Evolutionary conservation across 1,140 invertebrate species (phyloP), one percentile per base, ranked within the genome.

Genomic region (Dreissena polymorpha): DNA sequence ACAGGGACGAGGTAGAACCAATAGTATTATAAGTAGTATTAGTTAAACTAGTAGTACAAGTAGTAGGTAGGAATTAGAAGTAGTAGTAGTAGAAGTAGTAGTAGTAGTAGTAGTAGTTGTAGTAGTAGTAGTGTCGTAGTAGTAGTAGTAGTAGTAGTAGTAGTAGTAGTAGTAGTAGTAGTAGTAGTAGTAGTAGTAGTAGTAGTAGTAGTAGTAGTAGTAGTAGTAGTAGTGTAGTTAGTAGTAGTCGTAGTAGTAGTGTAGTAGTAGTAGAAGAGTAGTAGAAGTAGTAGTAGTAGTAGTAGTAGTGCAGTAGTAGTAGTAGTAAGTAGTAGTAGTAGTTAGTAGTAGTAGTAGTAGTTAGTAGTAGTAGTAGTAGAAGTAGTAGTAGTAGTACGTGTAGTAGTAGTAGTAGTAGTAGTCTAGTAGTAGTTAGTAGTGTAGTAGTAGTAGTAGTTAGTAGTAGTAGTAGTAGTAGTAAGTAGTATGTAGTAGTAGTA

Each of bases 61-160:
- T 55, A 55, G 53, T 55, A 55, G 53, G 18, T 12, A 12, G 18
- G 53, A 12, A 55, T 12, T 55, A 18, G 53, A 12, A 55, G 53
- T 55, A 18, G 53, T 55, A 55, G 53, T 55, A 18, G 53, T 55
- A 55, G 53, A 12, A 18, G 53, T 55, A 55, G 53, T 55, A 18
- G 53, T 55, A 55, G 53, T 55, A 18, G 53, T 55, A 55, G 53
- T 55, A 18, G 53, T 55, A 55, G 53, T 55, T 12, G 53, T 55
- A 55, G 53, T 55, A 55, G 53, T 55, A 55, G 53, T 55, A 55
- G 53, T 55, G 53, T 55, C 18, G 53, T 55, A 55, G 53, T 55
- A 55, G 53, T 55, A 55, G 53, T 55, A 55, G 53, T 55, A 55
- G 53, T 55, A 55, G 53, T 55, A 55, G 53, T 55, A 55, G 53